Base-by-base conservation (phyloP, 2,113 vertebrate genomes). In the Pseudolaguvia tuberculata region DNA sequence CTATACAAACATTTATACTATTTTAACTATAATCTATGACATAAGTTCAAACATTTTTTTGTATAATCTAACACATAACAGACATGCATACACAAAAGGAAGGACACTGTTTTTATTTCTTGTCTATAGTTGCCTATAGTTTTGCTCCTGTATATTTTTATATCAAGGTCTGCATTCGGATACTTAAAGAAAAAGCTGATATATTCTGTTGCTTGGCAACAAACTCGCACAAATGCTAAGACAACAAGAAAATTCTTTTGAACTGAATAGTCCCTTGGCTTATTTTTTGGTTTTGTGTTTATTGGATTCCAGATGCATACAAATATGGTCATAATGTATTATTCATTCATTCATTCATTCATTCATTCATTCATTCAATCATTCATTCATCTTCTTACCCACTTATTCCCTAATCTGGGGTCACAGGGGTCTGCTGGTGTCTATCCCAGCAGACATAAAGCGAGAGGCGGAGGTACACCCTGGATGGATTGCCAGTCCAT, bases 191-290 rank as follows among this genome's bases (percentile, higher is more conserved):
- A 88, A 89, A 88, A 83, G 31, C 31, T 35, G 31, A 87, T 86
- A 84, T 90, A 89, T 56, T 58, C 87, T 88, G 91, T 92, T 80
- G 89, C 91, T 86, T 91, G 90, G 91, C 91, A 92, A 92, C 90
- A 80, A 84, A 83, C 86, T 88, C 83, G 89, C 88, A 87, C 85
- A 81, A 84, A 83, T 79, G 80, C 81, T 31, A n/a, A 78, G 85
- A 80, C 2, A 71, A n/a, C n/a, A n/a, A n/a, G n/a, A 70, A 35
- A 70, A 77, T 18, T 17, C 65, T 29, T 10, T 23, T 66, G 52
- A 59, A 55, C 48, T 10, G 59, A 21, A 70, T 48, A 62, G 27
- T 73, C 11, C 29, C 52, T 31, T 51, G 6, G 35, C 48, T 58
- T 5, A 9, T 35, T 57, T 47, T 58, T 14, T 51, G 6, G 29